Evolutionary conservation across 2,888 invertebrate genomes (phyloP).

Genomic region (Calliopum simillimum): DNA sequence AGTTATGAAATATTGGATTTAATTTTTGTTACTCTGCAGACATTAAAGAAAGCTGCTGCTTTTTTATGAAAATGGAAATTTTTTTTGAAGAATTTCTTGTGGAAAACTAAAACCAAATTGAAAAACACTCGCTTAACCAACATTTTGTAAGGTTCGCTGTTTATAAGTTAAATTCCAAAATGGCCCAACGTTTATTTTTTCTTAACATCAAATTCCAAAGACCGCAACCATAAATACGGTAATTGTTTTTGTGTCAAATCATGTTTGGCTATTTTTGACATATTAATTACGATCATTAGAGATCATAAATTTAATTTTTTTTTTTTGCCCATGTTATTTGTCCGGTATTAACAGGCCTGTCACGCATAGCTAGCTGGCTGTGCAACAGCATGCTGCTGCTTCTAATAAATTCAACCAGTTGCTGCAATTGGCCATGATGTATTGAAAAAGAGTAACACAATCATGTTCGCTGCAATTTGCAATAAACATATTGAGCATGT

Average conservation of each 20-base stretch:
- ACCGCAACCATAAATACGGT: not conserved
- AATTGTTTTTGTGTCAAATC: not conserved
- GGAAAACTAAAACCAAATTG: too few relatives aligned
- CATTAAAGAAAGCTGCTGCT: too few relatives aligned
- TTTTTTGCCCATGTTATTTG: not conserved
- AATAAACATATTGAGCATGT: not conserved
- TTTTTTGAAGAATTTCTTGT: too few relatives aligned
- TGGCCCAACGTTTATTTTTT: too few relatives aligned
- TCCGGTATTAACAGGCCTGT: constrained; percentile 10
- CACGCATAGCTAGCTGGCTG: not conserved
- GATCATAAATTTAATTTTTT: constrained; percentile 3
- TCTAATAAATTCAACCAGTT: too few relatives aligned
- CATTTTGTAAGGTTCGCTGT: too few relatives aligned
- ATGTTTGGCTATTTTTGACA: not conserved
- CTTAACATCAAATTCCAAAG: too few relatives aligned
- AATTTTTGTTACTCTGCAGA: not conserved
- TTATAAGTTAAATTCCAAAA: too few relatives aligned
- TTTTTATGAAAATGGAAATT: too few relatives aligned
- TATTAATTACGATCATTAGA: constrained; percentile 21
- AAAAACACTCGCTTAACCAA: too few relatives aligned
- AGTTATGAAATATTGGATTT: not conserved
- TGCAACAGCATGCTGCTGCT: not conserved
- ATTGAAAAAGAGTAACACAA: not conserved
- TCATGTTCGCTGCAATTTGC: constrained; percentile 4
- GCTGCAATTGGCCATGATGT: too few relatives aligned